phyloP scores from a whole-genome alignment of 1,140 invertebrate species.

The Drosophila albomicans region DNA sequence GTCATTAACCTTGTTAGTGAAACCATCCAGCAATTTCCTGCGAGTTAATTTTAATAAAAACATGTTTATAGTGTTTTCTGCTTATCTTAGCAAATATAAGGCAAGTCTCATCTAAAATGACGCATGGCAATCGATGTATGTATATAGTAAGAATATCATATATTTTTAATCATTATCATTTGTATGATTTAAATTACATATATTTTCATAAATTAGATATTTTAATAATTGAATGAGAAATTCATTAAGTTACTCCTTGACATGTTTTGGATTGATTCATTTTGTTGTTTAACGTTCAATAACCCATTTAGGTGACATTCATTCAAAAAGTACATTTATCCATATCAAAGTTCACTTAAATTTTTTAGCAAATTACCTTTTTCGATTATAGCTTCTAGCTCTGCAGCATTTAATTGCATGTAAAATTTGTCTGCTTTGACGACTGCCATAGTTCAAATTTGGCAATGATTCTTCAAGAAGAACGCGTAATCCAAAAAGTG shows the following conservation, averaged over 20 bases:
- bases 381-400: conserved; percentile 78
- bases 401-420: conserved; percentile 79
- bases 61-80: conserved; percentile 7
- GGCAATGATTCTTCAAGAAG: conserved; percentile 4
- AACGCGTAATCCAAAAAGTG: conserved; percentile 71
- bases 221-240: no score
- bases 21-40: conserved; percentile 11
- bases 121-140: background rate
- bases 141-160: background rate
- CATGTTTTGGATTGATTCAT: no score
- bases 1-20: conserved; percentile 35
- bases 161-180: conserved; percentile 7
- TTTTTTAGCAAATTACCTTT: conserved; percentile 63
- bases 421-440: conserved; percentile 63
- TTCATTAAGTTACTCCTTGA: no score
- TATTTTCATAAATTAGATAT: no score
- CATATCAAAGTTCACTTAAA: background rate
- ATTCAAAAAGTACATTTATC: no score
- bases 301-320: no score
- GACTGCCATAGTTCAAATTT: conserved; percentile 51
- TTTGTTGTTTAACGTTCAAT: no score
- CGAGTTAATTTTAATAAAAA: conserved; percentile 5
- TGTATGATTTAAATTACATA: no score
- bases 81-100: background rate
- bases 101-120: background rate